A percentile compares a stretch with the other conserved stretches of the same genome.
phyloP scores from a whole-genome alignment of 2,797 vertebrate species.

The Acomys russatus region DNA sequence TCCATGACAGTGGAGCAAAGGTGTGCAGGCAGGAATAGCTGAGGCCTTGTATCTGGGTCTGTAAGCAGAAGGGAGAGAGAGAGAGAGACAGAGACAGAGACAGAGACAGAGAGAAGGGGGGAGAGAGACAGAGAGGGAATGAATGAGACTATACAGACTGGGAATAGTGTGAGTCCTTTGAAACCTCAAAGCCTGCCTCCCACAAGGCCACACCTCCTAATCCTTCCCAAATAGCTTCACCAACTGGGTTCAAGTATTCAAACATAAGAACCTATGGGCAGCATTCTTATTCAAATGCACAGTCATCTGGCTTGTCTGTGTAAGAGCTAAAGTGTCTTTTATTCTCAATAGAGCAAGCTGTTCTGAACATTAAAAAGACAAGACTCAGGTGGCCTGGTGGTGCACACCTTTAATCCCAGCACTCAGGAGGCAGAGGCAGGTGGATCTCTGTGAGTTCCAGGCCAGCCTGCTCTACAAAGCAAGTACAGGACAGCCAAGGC shows the following conservation, averaged over 20 bases:
- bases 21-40: not conserved
- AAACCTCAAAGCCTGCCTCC: not conserved
- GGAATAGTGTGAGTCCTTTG: not conserved
- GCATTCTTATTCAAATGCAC: not conserved
- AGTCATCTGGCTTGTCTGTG: not conserved
- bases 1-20: not conserved
- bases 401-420: too few relatives aligned
- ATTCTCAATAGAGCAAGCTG: not conserved
- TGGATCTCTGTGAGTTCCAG: too few relatives aligned
- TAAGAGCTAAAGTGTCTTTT: not conserved
- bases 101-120: fast-evolving
- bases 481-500: too few relatives aligned
- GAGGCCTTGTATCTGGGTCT: not conserved
- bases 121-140: fast-evolving
- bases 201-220: not conserved
- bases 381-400: not conserved
- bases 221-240: not conserved
- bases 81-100: not conserved
- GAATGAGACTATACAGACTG: not conserved
- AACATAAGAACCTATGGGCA: not conserved
- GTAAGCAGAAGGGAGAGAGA: not conserved
- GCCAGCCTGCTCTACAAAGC: too few relatives aligned
- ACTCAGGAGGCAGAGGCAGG: too few relatives aligned
- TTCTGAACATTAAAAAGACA: not conserved
- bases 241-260: not conserved